A percentile compares a stretch with the other conserved stretches of the same genome.
Evolutionary conservation across 92 coral and sea anemone species (phyloP).

Genomic region (Porites evermanni): DNA sequence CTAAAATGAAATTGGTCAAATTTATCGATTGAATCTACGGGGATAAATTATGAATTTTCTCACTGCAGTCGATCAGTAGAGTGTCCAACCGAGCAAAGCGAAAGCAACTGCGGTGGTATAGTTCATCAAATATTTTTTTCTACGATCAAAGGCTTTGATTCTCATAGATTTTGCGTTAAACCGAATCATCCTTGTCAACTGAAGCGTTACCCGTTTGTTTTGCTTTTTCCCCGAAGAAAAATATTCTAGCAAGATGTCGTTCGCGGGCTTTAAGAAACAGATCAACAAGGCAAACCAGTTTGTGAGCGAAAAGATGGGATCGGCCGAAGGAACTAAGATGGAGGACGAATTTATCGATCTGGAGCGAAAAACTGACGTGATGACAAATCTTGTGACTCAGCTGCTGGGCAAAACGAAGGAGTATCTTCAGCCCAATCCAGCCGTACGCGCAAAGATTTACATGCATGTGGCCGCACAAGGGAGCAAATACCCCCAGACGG

Average conservation of each 20-base stretch:
- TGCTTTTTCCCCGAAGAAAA: neutral
- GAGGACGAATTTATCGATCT: slow-evolving; percentile 81
- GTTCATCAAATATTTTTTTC: neutral
- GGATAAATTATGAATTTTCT: slow-evolving; percentile 61
- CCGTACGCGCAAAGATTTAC: slow-evolving; percentile 82
- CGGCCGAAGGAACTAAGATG: slow-evolving; percentile 92
- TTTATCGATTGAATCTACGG: slow-evolving; percentile 61
- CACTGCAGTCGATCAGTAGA: slow-evolving; percentile 35
- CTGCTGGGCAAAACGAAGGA: slow-evolving; percentile 84
- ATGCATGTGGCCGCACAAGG: slow-evolving; percentile 81
- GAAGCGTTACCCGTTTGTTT: neutral
- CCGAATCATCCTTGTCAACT: slow-evolving; percentile 2
- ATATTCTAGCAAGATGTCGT: slow-evolving; percentile 66
- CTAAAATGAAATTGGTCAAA: slow-evolving; percentile 57
- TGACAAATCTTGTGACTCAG: slow-evolving; percentile 73
- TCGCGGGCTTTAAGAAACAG: slow-evolving; percentile 91
- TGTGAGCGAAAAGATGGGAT: slow-evolving; percentile 94
- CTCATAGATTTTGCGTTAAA: neutral
- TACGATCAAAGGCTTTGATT: slow-evolving; percentile 16
- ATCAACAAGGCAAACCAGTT: slow-evolving; percentile 92
- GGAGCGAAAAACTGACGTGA: slow-evolving; percentile 84
- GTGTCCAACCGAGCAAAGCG: slow-evolving; percentile 2
- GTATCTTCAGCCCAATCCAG: slow-evolving; percentile 82
- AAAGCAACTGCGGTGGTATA: neutral
- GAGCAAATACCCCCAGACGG: slow-evolving; percentile 77